phyloP scores from a whole-genome alignment of 1,140 invertebrate genomes.

The Caenorhabditis briggsae region DNA sequence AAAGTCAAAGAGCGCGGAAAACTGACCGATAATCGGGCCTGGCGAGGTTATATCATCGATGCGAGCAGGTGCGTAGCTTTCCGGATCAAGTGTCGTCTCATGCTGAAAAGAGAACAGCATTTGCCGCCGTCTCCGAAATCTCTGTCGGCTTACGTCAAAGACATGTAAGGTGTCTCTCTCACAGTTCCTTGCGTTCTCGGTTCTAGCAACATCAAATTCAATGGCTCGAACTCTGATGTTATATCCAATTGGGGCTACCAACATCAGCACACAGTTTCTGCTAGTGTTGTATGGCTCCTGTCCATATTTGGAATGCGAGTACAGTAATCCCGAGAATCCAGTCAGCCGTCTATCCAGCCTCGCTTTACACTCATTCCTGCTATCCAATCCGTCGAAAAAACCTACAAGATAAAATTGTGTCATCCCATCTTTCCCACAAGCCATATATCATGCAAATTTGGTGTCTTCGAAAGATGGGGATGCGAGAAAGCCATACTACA shows the following conservation, averaged over 20 bases:
- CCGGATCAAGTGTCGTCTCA: slow-evolving; percentile 54
- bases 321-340: slow-evolving; percentile 62
- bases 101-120: slow-evolving; percentile 51
- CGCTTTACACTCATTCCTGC: slow-evolving; percentile 53
- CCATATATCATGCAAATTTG: slow-evolving; percentile 35
- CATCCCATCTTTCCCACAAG: background rate
- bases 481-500: slow-evolving; percentile 6
- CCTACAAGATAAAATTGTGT: slow-evolving; percentile 4
- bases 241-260: slow-evolving; percentile 65
- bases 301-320: slow-evolving; percentile 62
- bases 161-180: slow-evolving; percentile 66
- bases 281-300: slow-evolving; percentile 64
- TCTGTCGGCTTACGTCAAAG: slow-evolving; percentile 65
- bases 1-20: slow-evolving; percentile 6
- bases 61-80: slow-evolving; percentile 4
- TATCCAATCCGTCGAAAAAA: slow-evolving; percentile 58
- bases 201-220: slow-evolving; percentile 65
- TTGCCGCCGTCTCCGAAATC: background rate
- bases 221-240: slow-evolving; percentile 65
- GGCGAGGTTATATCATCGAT: slow-evolving; percentile 63
- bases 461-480: background rate
- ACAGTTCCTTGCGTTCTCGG: slow-evolving; percentile 40
- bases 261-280: slow-evolving; percentile 65
- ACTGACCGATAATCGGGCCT: slow-evolving; percentile 64
- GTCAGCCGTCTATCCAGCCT: slow-evolving; percentile 53